A percentile compares a stretch with the other conserved stretches of the same genome.
phyloP scores from a whole-genome alignment of 1,140 invertebrate species.

The Oncopodura yosiiana region DNA sequence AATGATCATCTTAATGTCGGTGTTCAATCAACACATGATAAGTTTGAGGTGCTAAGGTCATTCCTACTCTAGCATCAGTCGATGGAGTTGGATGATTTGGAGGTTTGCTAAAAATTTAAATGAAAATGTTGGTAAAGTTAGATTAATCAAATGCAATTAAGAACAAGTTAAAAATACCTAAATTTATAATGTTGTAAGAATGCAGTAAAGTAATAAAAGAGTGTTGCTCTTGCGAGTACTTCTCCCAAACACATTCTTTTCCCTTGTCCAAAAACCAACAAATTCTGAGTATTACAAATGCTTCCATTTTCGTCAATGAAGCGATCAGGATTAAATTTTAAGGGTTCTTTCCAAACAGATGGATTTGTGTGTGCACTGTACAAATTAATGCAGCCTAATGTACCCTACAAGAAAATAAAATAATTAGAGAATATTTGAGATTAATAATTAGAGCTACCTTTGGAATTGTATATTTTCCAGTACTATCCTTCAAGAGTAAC shows the following conservation, averaged over 20 bases:
- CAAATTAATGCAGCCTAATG: background rate
- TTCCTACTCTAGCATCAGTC: background rate
- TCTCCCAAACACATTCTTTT: no score
- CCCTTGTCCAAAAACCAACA: slow-evolving; percentile 2
- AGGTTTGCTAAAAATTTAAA: slow-evolving; percentile 19
- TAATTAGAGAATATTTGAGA: no score
- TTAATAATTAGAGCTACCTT: no score
- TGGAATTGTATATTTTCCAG: no score
- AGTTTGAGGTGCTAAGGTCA: slow-evolving; percentile 8
- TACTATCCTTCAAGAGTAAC: no score
- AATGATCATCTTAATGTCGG: no score
- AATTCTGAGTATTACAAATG: background rate
- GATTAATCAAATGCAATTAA: no score
- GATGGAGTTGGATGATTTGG: slow-evolving; percentile 15
- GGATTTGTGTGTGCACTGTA: slow-evolving; percentile 1
- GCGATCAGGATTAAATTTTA: slow-evolving; percentile 6
- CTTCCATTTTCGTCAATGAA: background rate
- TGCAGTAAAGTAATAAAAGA: background rate
- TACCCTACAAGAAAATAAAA: background rate
- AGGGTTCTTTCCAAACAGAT: slow-evolving; percentile 3
- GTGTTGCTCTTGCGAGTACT: background rate
- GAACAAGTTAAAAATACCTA: no score
- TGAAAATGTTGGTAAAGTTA: no score
- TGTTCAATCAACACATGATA: no score
- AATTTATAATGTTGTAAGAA: background rate